phyloP scores from a whole-genome alignment of 2,888 invertebrate genomes.

The Gari tellinella region DNA sequence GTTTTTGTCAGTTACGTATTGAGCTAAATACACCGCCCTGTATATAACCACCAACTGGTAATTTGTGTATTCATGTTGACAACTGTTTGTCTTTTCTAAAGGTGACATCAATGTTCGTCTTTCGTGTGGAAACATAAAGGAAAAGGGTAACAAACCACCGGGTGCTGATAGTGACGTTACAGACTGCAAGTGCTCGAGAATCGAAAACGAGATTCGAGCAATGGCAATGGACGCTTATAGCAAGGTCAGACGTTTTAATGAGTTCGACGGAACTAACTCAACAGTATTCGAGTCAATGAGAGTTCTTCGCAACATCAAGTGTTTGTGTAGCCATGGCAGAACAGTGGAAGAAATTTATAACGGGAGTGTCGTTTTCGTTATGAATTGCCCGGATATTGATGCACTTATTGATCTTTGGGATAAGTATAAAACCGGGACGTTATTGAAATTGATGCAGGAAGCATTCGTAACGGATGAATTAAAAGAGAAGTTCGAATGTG shows the following conservation, averaged over 20 bases:
- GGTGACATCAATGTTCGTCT: constrained; percentile 65
- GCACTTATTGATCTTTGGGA: constrained; percentile 64
- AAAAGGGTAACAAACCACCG: constrained; percentile 49
- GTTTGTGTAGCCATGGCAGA: constrained; percentile 66
- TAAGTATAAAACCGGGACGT: constrained; percentile 41
- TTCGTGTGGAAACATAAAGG: constrained; percentile 52
- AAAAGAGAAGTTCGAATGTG: constrained; percentile 35
- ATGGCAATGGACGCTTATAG: constrained; percentile 67
- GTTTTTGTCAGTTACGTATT: too few relatives aligned
- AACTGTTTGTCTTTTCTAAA: constrained; percentile 13
- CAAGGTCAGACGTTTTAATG: constrained; percentile 55
- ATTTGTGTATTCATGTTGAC: too few relatives aligned
- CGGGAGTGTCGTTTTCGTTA: constrained; percentile 64
- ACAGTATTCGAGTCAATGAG: constrained; percentile 62
- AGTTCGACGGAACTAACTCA: constrained; percentile 55
- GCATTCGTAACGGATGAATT: constrained; percentile 51
- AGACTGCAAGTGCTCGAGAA: constrained; percentile 60
- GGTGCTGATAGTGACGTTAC: constrained; percentile 49
- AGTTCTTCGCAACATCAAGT: constrained; percentile 61
- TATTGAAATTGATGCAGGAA: constrained; percentile 40
- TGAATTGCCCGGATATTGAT: constrained; percentile 61
- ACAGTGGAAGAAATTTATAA: constrained; percentile 63
- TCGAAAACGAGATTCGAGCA: constrained; percentile 63
- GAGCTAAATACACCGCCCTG: too few relatives aligned
- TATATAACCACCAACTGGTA: too few relatives aligned